Evolutionary conservation across 2,797 vertebrate genomes (phyloP), one percentile per base, ranked within the genome.

Genomic region (Sebastolobus alascanus): DNA sequence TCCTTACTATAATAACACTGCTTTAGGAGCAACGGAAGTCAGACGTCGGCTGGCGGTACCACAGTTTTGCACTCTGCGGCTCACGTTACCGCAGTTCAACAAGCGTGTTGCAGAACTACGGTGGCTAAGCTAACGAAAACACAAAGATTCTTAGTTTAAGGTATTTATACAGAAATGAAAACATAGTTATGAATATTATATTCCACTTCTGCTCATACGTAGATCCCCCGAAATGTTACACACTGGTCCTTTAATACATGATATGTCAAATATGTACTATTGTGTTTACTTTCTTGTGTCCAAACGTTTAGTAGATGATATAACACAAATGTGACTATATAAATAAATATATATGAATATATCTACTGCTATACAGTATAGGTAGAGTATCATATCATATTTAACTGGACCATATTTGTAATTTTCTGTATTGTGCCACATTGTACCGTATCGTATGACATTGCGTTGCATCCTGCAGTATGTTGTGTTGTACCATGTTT

Each of bases 41-140:
- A 5, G 43, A 0, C 16, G 6, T 14, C 43, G 16, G 43, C 16
- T 46, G 43, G 43, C 43, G 3, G 43, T 46, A 46, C 6, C 16
- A 7, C 14, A 0, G 43, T 46, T 46, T 46, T 18, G 16, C 43
- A 46, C 43, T 43, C 40, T 46, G 43, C 0, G 43, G 43, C 16
- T 46, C 16, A 46, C 16, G 43, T 18, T 46, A 46, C 0, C 16
- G 43, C 43, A 46, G 43, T 0, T 46, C 18, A 6, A 46, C 0
- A 46, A 46, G 16, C 3, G 7, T 46, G 43, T 46, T 16, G 43
- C 1, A 46, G 16, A 46, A 18, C 43, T 31, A 31, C 31, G 31
- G 31, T 31, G 31, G 31, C 31, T 31, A 31, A 31, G 31, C 31
- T 18, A 46, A 46, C 16, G 16, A 46, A 46, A 46, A 46, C 43